phyloP scores from a whole-genome alignment of 2,113 vertebrate species.

The Poecilia latipinna region DNA sequence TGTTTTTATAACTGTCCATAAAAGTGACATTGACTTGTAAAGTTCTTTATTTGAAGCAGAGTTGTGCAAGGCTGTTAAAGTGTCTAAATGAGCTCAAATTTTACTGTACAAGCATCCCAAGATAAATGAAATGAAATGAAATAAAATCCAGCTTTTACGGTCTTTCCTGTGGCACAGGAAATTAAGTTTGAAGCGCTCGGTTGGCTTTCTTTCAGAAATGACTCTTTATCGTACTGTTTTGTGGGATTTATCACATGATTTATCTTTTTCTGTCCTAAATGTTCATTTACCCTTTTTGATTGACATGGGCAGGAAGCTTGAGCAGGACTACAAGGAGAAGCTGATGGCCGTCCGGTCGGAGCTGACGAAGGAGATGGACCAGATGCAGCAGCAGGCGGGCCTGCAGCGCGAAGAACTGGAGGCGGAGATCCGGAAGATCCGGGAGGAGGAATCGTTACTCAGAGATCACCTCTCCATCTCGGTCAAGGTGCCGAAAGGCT shows the following conservation, averaged over 20 bases:
- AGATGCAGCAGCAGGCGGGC: conserved; percentile 87
- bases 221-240: no score
- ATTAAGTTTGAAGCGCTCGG: no score
- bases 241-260: neutral
- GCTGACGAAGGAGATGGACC: conserved; percentile 87
- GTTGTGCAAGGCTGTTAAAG: no score
- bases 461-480: conserved; percentile 88
- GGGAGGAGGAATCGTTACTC: conserved; percentile 86
- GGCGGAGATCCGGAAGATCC: conserved; percentile 87
- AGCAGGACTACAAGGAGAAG: conserved; percentile 90
- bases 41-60: no score
- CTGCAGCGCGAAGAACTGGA: conserved; percentile 87
- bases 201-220: no score
- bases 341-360: conserved; percentile 80
- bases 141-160: no score
- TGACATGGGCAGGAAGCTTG: conserved; percentile 84
- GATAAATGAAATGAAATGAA: no score
- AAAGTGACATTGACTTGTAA: no score
- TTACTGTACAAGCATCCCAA: no score
- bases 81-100: no score
- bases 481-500: conserved; percentile 83
- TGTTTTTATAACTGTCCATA: no score
- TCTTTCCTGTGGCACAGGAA: no score
- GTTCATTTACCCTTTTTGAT: neutral
- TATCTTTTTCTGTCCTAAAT: neutral